A percentile compares a stretch with the other conserved stretches of the same genome.
These are phyloP conservation scores for Salvator merianae DNA, from an alignment of 2,113 vertebrate genomes.

Conservation along the genomic window DNA sequence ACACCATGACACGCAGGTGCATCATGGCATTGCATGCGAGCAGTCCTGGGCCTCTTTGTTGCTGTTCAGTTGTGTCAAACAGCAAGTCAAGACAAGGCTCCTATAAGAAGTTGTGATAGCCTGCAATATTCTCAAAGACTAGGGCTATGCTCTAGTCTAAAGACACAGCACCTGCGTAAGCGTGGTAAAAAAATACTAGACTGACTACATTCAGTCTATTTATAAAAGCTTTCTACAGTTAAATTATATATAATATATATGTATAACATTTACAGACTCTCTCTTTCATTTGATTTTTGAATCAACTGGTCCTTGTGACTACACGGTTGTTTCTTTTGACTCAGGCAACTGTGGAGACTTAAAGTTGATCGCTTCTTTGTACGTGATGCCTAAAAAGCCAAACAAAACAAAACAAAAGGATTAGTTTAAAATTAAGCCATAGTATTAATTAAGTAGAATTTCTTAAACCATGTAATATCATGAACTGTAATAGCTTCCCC, in stretches of 20 bases:
- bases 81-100: too few species aligned
- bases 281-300: conserved; percentile 25
- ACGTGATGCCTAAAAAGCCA: conserved; percentile 72
- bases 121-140: not conserved
- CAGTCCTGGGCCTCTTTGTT: too few species aligned
- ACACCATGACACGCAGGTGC: too few species aligned
- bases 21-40: too few species aligned
- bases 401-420: not conserved
- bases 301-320: conserved; percentile 15
- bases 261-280: conserved; percentile 56
- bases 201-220: conserved; percentile 52
- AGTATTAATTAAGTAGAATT: not conserved
- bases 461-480: not conserved
- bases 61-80: too few species aligned
- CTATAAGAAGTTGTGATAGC: too few species aligned
- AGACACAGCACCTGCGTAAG: conserved; percentile 24
- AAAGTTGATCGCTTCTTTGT: conserved; percentile 80
- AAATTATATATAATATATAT: conserved; percentile 38
- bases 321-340: conserved; percentile 79
- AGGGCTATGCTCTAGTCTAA: conserved; percentile 12
- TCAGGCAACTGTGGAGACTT: conserved; percentile 68
- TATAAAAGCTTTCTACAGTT: conserved; percentile 57
- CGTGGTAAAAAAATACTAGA: conserved; percentile 48
- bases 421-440: conserved; percentile 17
- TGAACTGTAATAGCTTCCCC: not conserved